Evolutionary conservation across 2,888 invertebrate species (phyloP).

Genomic region (Parnassius glacialis): DNA sequence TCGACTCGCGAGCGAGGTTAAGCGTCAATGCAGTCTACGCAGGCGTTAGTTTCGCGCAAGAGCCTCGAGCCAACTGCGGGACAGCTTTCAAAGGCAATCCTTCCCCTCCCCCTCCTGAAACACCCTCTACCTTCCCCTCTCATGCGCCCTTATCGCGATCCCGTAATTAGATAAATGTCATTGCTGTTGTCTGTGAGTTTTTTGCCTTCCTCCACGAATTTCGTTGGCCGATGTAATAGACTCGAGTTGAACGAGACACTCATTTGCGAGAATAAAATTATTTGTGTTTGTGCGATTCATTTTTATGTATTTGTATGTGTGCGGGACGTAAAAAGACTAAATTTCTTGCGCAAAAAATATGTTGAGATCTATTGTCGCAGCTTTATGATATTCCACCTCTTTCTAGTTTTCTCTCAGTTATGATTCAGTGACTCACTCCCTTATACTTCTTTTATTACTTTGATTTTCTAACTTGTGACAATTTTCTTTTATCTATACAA

Average conservation of each 20-base stretch:
- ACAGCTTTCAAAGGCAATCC: constrained; percentile 48
- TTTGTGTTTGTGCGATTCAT: constrained; percentile 32
- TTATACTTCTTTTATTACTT: neutral
- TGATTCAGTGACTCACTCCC: constrained; percentile 11
- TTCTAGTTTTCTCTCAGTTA: constrained; percentile 12
- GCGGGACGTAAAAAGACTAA: constrained; percentile 28
- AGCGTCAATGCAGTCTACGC: constrained; percentile 18
- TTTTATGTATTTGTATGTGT: constrained; percentile 25
- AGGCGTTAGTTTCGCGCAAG: constrained; percentile 34
- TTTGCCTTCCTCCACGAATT: constrained; percentile 50
- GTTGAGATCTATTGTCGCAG: constrained; percentile 40
- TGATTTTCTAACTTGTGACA: neutral
- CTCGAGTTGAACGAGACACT: constrained; percentile 38
- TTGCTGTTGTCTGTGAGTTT: constrained; percentile 65
- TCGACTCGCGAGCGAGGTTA: constrained; percentile 14
- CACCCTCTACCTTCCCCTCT: constrained; percentile 43
- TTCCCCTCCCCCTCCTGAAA: constrained; percentile 38
- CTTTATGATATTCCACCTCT: constrained; percentile 39
- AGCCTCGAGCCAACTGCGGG: constrained; percentile 56
- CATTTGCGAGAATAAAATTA: constrained; percentile 32
- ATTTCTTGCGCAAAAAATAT: constrained; percentile 38
- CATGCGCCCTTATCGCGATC: constrained; percentile 66
- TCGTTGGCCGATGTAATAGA: constrained; percentile 53
- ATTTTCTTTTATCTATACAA: too few relatives aligned
- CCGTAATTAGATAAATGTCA: constrained; percentile 80